phyloP scores from a whole-genome alignment of 2,113 vertebrate species.

The Rhinopithecus roxellana region DNA sequence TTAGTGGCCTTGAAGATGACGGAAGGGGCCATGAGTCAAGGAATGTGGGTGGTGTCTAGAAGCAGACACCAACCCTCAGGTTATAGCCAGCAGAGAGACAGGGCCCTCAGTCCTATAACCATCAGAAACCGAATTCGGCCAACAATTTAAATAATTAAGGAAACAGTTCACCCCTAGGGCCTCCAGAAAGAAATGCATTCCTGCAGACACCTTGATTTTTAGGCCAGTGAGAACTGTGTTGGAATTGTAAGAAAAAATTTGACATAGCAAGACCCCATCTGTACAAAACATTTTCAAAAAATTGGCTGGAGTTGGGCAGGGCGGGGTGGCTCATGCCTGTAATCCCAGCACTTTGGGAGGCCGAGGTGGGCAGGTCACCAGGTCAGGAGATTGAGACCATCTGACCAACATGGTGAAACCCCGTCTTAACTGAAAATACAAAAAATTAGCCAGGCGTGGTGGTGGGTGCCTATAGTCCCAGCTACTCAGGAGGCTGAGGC shows the following conservation, averaged over 20 bases:
- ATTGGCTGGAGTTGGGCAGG: too few relatives aligned
- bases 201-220: background rate
- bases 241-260: background rate
- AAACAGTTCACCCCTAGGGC: background rate
- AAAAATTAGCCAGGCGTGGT: too few relatives aligned
- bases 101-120: background rate
- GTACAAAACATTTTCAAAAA: too few relatives aligned
- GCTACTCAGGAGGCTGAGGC: too few relatives aligned
- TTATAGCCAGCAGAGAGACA: background rate
- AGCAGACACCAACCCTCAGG: background rate
- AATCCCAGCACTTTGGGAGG: too few relatives aligned
- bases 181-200: background rate
- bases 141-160: background rate
- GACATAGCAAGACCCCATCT: too few relatives aligned
- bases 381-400: too few relatives aligned
- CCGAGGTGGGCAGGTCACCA: too few relatives aligned
- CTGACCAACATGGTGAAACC: too few relatives aligned
- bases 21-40: background rate
- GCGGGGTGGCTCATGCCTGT: too few relatives aligned
- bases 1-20: background rate
- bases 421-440: too few relatives aligned
- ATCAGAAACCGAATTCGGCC: background rate
- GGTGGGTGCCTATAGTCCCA: too few relatives aligned
- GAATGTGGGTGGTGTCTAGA: background rate
- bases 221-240: background rate